phyloP scores from a whole-genome alignment of 1,140 invertebrate species.

The Sipha flava region DNA sequence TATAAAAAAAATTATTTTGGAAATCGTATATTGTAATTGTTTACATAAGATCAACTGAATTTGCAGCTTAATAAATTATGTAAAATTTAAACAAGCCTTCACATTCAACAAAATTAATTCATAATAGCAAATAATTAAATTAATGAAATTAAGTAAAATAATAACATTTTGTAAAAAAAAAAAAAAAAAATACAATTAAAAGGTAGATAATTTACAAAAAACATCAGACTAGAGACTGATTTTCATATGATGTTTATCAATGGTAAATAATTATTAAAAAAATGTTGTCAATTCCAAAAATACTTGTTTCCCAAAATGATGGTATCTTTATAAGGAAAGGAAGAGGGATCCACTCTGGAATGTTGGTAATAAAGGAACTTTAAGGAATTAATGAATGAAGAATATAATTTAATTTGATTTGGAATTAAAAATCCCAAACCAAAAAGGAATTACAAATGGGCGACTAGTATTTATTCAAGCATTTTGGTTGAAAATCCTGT shows the following conservation, averaged over 20 bases:
- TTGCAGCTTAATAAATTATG: not conserved
- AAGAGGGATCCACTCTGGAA: slow-evolving; percentile 31
- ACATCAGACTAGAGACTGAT: slow-evolving; percentile 22
- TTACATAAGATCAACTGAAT: slow-evolving; percentile 1
- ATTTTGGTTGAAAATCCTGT: slow-evolving; percentile 11
- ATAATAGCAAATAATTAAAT: slow-evolving; percentile 15
- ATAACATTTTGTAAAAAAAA: not conserved
- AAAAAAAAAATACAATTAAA: not conserved
- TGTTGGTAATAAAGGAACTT: slow-evolving; percentile 31
- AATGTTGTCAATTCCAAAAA: slow-evolving; percentile 15
- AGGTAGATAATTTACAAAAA: not conserved
- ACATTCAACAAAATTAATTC: slow-evolving; percentile 27
- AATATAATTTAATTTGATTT: not conserved
- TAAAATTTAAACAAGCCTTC: slow-evolving; percentile 9
- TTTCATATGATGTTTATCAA: slow-evolving; percentile 2
- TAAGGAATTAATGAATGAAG: slow-evolving; percentile 19
- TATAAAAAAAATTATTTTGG: not conserved
- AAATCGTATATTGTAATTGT: slow-evolving; percentile 8
- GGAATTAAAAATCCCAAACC: slow-evolving; percentile 9
- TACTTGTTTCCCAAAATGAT: slow-evolving; percentile 28
- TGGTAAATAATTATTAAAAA: slow-evolving; percentile 4
- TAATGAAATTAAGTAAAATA: not conserved
- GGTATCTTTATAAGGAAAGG: slow-evolving; percentile 25
- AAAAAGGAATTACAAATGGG: slow-evolving; percentile 10
- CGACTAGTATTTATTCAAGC: slow-evolving; percentile 8